Percentiles rank a stretch among this genome's conserved stretches.
These are phyloP conservation scores for Astropecten irregularis DNA, from an alignment of 53 echinoderm and acorn worm species.

Conservation along the genomic window DNA sequence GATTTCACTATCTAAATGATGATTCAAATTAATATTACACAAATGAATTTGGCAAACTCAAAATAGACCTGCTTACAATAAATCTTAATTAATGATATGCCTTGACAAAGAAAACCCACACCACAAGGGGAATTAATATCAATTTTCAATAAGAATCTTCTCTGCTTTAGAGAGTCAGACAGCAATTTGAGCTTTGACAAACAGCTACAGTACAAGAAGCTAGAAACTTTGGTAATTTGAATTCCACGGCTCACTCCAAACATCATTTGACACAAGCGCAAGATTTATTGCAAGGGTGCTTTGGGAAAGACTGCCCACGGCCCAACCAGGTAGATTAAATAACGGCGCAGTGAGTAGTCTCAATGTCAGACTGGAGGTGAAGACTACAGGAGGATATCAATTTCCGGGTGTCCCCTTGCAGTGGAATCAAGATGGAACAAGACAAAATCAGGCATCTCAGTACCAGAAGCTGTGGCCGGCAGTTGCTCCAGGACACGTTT, in stretches of 20 bases:
- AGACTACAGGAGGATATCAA: conserved; percentile 8
- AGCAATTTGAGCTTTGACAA: background rate
- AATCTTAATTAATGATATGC: too few relatives aligned
- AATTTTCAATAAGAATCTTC: too few relatives aligned
- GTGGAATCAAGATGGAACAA: too few relatives aligned
- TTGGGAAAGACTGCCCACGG: background rate
- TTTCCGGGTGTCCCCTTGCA: conserved; percentile 12
- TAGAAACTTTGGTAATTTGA: background rate
- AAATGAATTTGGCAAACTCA: conserved; percentile 18
- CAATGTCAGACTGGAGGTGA: background rate
- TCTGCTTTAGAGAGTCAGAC: too few relatives aligned
- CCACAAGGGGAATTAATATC: too few relatives aligned
- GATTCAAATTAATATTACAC: conserved; percentile 38
- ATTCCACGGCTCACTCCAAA: background rate
- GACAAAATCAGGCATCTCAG: too few relatives aligned
- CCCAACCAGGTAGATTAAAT: too few relatives aligned
- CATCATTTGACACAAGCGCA: conserved; percentile 9
- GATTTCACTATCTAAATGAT: background rate
- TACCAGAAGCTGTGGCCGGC: too few relatives aligned
- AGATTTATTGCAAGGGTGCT: conserved; percentile 15
- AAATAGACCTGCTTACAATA: too few relatives aligned
- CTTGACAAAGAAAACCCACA: too few relatives aligned
- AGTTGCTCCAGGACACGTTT: too few relatives aligned
- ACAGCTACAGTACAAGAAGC: background rate
- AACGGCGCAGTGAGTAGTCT: too few relatives aligned